Conservation (phyloP, 2,797 vertebrate species). For the Argyrosomus regius region DNA sequence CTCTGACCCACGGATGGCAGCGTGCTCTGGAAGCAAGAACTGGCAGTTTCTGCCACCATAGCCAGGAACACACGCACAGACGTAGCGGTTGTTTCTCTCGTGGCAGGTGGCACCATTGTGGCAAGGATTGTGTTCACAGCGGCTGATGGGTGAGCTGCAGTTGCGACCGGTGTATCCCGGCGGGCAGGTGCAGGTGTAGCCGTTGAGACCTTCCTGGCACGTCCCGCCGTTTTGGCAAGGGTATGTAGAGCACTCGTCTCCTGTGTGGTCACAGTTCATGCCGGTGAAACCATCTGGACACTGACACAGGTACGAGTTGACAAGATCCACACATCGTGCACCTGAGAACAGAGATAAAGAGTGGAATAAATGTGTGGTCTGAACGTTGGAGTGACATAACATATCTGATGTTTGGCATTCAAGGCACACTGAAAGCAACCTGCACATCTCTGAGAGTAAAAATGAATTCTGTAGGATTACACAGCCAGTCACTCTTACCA, state of each 20-base stretch:
- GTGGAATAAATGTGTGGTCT: background rate
- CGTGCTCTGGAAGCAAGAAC: conserved; percentile 92
- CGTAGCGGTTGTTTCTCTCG: conserved; percentile 92
- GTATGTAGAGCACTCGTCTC: conserved; percentile 91
- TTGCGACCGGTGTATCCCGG: conserved; percentile 94
- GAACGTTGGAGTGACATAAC: background rate
- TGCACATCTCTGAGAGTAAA: background rate
- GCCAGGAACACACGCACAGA: conserved; percentile 92
- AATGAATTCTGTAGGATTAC: rapidly evolving
- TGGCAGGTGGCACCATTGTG: conserved; percentile 98
- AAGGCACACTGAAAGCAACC: background rate
- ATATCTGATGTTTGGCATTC: background rate
- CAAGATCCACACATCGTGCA: conserved; percentile 93
- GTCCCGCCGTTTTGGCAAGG: conserved; percentile 94
- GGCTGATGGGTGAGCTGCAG: conserved; percentile 93
- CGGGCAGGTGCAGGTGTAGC: conserved; percentile 93
- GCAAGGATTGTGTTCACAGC: conserved; percentile 94
- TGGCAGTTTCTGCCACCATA: conserved; percentile 97
- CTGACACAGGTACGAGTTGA: conserved; percentile 94
- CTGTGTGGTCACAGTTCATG: conserved; percentile 90
- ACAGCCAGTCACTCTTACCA: conserved; percentile 80
- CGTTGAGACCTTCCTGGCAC: conserved; percentile 90
- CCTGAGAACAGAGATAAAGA: conserved; percentile 82
- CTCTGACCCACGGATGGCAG: conserved; percentile 86
- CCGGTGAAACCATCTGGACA: conserved; percentile 95